These are phyloP conservation scores for Tetranychus urticae DNA, from an alignment of 1,140 invertebrate species.

Conservation along the genomic window DNA sequence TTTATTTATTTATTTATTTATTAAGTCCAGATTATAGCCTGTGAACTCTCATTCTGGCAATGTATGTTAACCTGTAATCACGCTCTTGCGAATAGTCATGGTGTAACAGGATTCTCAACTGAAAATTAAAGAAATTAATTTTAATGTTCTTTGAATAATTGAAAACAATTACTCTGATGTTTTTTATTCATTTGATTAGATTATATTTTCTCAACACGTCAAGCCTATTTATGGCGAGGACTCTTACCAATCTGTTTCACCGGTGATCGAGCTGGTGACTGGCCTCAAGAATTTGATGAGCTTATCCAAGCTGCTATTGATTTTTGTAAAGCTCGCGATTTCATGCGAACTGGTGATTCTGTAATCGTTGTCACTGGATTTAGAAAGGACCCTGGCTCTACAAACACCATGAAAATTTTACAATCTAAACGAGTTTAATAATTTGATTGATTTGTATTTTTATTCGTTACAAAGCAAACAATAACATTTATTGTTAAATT, in stretches of 20 bases:
- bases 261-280: constrained; percentile 28
- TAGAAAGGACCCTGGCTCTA: constrained; percentile 28
- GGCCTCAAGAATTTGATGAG: constrained; percentile 83
- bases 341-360: constrained; percentile 24
- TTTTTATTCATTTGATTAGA: too few relatives aligned
- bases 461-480: too few relatives aligned
- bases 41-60: too few relatives aligned
- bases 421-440: too few relatives aligned
- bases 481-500: too few relatives aligned
- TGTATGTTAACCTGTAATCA: too few relatives aligned
- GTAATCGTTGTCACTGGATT: constrained; percentile 34
- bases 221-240: constrained; percentile 64
- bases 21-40: too few relatives aligned
- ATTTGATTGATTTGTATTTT: too few relatives aligned
- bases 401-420: constrained; percentile 30
- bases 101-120: not conserved
- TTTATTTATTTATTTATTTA: too few relatives aligned
- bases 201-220: too few relatives aligned
- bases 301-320: constrained; percentile 66
- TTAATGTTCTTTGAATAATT: too few relatives aligned
- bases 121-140: not conserved
- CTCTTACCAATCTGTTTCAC: constrained; percentile 65
- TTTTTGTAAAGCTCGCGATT: constrained; percentile 43
- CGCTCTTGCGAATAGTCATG: not conserved
- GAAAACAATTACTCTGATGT: too few relatives aligned